Conservation (phyloP, 37 sponge, comb jelly and placozoan genomes). For the Ephydatia muelleri region DNA sequence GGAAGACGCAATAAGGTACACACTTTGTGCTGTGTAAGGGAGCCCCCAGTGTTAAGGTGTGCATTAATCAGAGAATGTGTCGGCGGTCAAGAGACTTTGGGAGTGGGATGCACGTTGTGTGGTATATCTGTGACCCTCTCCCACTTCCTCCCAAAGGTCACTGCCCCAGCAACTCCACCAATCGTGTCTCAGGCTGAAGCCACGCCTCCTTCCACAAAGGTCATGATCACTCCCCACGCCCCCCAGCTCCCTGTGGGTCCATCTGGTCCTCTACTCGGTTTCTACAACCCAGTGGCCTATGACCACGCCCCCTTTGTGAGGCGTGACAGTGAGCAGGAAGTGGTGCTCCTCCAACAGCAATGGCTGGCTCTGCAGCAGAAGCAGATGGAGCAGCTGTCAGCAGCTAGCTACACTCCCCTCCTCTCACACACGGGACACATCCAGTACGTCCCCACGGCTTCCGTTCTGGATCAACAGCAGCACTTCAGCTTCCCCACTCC, state of each 20-base stretch:
- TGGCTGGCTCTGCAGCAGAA: slow-evolving; percentile 31
- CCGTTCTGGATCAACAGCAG: slow-evolving; percentile 16
- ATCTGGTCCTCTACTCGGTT: not conserved
- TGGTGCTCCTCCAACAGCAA: slow-evolving; percentile 1
- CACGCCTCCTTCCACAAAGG: not conserved
- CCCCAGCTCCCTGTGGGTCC: slow-evolving; percentile 66
- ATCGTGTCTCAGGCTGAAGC: not conserved
- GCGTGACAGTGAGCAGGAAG: not conserved
- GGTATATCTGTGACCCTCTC: not conserved
- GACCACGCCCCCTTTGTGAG: not conserved
- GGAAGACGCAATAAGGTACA: slow-evolving; percentile 2
- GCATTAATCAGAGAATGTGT: not conserved
- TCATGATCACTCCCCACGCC: slow-evolving; percentile 49
- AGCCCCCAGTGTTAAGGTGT: slow-evolving; percentile 4
- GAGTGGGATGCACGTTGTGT: not conserved
- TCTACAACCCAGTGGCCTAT: not conserved
- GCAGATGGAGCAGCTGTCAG: slow-evolving; percentile 15
- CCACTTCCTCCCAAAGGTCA: not conserved
- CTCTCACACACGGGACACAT: not conserved
- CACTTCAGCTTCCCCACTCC: slow-evolving; percentile 45
- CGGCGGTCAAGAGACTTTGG: not conserved
- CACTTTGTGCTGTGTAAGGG: not conserved
- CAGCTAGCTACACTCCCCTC: not conserved
- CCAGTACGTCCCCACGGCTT: not conserved
- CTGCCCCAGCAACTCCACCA: not conserved